Percentiles rank a stretch among this genome's conserved stretches.
phyloP scores from a whole-genome alignment of 2,797 vertebrate genomes.

The Apogon talboti region DNA sequence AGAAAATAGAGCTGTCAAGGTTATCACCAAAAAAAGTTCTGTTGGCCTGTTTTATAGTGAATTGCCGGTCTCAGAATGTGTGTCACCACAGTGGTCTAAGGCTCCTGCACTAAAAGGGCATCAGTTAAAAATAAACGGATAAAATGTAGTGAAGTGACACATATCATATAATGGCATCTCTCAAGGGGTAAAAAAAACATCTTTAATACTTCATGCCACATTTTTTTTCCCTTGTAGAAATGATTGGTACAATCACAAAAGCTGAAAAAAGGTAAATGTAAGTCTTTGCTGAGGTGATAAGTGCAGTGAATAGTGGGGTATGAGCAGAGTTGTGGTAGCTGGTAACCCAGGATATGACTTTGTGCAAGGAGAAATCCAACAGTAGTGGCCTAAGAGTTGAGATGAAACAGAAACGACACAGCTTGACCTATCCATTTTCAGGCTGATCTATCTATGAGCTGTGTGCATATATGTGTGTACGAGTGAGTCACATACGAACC shows the following conservation, averaged over 20 bases:
- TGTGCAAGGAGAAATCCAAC: constrained; percentile 62
- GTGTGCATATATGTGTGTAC: constrained; percentile 22
- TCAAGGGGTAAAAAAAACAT: constrained; percentile 8
- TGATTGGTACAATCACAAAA: constrained; percentile 4
- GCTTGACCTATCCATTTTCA: constrained; percentile 52
- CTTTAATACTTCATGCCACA: not conserved
- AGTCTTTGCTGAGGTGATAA: constrained; percentile 3
- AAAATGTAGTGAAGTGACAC: constrained; percentile 14
- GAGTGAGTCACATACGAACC: constrained; percentile 57
- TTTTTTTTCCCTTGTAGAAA: not conserved
- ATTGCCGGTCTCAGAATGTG: constrained; percentile 44
- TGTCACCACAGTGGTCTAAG: constrained; percentile 46
- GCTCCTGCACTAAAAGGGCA: constrained; percentile 44
- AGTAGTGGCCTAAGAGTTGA: constrained; percentile 18
- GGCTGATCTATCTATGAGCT: constrained; percentile 42
- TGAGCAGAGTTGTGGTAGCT: constrained; percentile 27
- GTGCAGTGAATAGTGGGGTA: constrained; percentile 12
- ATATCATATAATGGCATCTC: constrained; percentile 1
- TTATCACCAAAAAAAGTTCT: constrained; percentile 50
- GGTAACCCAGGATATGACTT: constrained; percentile 59
- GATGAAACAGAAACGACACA: constrained; percentile 44
- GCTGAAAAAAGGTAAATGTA: not conserved
- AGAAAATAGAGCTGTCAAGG: constrained; percentile 64
- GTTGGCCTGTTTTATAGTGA: constrained; percentile 51
- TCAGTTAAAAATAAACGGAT: constrained; percentile 52